A percentile compares a stretch with the other conserved stretches of the same genome.
Conservation (phyloP, 2,797 vertebrate genomes). For the Falco naumanni region DNA sequence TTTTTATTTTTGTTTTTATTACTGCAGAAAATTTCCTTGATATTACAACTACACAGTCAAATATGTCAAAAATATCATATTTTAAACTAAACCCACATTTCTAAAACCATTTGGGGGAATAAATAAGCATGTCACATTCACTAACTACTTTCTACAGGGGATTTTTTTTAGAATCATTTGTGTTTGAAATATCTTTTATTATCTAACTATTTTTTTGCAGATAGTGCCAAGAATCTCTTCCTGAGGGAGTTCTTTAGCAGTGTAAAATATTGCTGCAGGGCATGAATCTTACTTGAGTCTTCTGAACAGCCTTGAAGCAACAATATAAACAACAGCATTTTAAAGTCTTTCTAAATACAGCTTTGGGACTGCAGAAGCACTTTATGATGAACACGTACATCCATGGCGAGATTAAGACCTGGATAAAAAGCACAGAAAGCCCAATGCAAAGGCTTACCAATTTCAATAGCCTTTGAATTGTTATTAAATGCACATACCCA, state of each 20-base stretch:
- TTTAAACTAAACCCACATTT: neutral
- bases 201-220: neutral
- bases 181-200: neutral
- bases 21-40: neutral
- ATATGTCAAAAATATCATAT: neutral
- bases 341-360: neutral
- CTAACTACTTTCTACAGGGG: neutral
- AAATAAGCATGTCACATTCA: neutral
- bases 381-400: accelerated
- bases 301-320: neutral
- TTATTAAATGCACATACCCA: neutral
- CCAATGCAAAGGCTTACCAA: neutral
- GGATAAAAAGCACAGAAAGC: neutral
- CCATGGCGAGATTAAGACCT: neutral
- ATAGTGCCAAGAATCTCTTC: neutral
- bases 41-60: neutral
- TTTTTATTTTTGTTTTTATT: neutral
- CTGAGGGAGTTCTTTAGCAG: neutral
- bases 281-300: neutral
- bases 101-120: neutral
- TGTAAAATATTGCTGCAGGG: neutral
- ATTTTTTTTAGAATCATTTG: neutral
- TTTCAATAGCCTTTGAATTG: neutral
- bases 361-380: neutral
- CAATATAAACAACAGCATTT: neutral